A percentile compares a stretch with the other conserved stretches of the same genome.
Conservation (phyloP, 2,113 vertebrate species). For the Numida meleagris region DNA sequence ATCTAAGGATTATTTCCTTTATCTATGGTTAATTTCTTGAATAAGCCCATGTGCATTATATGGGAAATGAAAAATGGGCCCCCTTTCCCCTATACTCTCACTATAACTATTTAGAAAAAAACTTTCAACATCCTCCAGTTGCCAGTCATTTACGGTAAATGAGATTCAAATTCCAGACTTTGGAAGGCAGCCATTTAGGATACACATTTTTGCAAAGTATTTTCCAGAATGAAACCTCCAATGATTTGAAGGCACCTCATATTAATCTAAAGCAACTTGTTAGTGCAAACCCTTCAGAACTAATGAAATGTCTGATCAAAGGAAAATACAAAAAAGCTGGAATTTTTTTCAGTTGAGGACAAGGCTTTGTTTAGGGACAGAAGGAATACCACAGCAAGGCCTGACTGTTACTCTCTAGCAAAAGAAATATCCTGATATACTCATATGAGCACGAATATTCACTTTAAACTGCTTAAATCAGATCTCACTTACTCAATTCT, state of each 20-base stretch:
- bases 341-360: background rate
- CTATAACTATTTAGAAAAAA: background rate
- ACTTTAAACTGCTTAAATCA: background rate
- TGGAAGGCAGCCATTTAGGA: constrained; percentile 41
- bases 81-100: background rate
- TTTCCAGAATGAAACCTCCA: constrained; percentile 30
- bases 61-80: background rate
- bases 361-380: background rate
- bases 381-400: background rate
- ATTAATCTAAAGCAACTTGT: constrained; percentile 30
- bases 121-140: background rate
- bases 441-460: background rate
- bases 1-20: constrained; percentile 19
- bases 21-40: background rate
- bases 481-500: background rate
- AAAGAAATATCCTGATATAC: background rate
- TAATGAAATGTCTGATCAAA: background rate
- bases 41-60: background rate
- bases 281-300: background rate
- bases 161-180: constrained; percentile 40
- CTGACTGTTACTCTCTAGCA: background rate
- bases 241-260: background rate
- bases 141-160: background rate
- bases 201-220: constrained; percentile 23
- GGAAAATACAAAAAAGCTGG: background rate